phyloP scores from a whole-genome alignment of 2,113 vertebrate genomes.

The Caranx ignobilis region DNA sequence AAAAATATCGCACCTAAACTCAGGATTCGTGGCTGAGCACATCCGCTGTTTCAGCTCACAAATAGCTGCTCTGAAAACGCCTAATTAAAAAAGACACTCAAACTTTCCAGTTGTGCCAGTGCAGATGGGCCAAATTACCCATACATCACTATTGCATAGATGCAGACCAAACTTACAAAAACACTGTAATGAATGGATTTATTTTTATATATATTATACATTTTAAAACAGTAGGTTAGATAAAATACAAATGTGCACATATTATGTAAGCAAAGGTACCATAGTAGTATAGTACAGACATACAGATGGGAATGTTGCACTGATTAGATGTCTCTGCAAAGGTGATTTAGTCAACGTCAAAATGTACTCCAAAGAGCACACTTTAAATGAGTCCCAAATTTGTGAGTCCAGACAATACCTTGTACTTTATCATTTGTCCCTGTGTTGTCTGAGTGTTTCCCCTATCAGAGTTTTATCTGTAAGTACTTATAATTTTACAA shows the following conservation, averaged over 20 bases:
- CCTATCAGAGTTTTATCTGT: too few species aligned
- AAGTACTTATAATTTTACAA: too few species aligned
- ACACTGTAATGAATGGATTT: neutral
- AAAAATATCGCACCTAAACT: slow-evolving; percentile 54
- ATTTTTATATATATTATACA: neutral
- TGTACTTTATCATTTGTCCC: too few species aligned
- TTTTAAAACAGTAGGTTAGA: neutral
- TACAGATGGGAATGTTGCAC: too few species aligned
- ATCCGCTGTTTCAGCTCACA: slow-evolving; percentile 35
- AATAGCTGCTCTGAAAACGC: slow-evolving; percentile 48
- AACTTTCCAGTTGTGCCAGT: slow-evolving; percentile 42
- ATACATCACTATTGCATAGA: slow-evolving; percentile 14
- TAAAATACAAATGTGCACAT: too few species aligned
- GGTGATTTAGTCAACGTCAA: too few species aligned
- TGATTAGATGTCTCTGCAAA: too few species aligned
- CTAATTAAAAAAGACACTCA: slow-evolving; percentile 57
- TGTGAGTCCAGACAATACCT: too few species aligned
- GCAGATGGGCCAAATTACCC: slow-evolving; percentile 48
- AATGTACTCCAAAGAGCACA: too few species aligned
- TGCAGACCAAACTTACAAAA: neutral
- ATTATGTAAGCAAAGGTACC: neutral
- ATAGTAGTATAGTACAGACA: neutral
- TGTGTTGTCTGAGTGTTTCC: too few species aligned
- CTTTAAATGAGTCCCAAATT: too few species aligned
- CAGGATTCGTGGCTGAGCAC: slow-evolving; percentile 34